Evolutionary conservation across 2,797 vertebrate genomes (phyloP), one percentile per base, ranked within the genome.

Genomic region (Todus mexicanus): DNA sequence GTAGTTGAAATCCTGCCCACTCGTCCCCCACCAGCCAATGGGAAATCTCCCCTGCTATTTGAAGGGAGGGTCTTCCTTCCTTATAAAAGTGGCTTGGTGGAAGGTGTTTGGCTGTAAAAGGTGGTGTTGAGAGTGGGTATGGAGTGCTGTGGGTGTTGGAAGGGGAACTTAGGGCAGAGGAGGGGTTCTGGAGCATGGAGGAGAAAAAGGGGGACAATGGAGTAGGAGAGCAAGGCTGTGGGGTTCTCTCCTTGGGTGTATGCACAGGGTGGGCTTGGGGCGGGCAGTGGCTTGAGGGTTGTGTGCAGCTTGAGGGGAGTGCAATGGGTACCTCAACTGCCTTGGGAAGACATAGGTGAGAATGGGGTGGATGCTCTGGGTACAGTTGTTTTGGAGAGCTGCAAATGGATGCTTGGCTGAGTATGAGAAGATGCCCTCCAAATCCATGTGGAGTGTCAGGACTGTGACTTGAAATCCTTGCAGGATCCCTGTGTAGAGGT

Each of bases 101-200:
- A 5, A 19, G 1, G 0, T 0, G 0, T 5, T 22, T 7, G 12
- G 6, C 1, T 42, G 8, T 0, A 0, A 3, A 1, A 0, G 3
- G 21, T 10, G 0, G 0, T 5, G 2, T 1, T 20, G 29, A 4
- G 11, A 23, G 51, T 0, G 6, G 19, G 29, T 35, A 16, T 15
- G 13, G 11, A 19, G 0, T 13, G 50, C 1, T 61, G 47, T 17
- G 59, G 29, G 11, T 35, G 4, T 33, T 15, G 35, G 19, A 26
- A 27, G 22, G 16, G 7, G 31, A 23, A 8, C 7, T 53, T 7
- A 8, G 10, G 7, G 5, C 0, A 5, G 5, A 43, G 9, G 15
- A 59, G 11, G 21, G 22, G 10, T 2, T 79, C 2, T 40, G 12
- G 26, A 31, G 18, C 1, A 11, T 13, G 16, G 16, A 68, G 25